Conservation (phyloP, 2,797 vertebrate species). For the Ctenopoma kingsleyae region DNA sequence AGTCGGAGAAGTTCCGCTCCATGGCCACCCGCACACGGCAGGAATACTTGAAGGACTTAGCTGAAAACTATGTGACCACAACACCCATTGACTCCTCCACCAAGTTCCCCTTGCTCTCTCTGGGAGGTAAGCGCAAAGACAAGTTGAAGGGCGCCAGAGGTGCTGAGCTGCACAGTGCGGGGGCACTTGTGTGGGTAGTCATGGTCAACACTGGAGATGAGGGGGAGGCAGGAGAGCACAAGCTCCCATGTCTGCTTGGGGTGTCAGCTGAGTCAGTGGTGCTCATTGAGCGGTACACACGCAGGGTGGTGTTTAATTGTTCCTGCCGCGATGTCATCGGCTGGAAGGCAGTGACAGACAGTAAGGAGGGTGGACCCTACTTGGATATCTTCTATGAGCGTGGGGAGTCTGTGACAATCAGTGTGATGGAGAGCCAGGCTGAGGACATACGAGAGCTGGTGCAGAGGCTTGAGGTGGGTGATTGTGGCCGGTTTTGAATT, state of each 20-base stretch:
- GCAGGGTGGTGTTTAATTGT: conserved; percentile 91
- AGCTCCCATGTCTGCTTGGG: conserved; percentile 86
- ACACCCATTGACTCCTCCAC: conserved; percentile 91
- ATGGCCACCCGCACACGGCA: conserved; percentile 94
- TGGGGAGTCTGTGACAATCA: conserved; percentile 87
- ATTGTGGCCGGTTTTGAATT: not conserved
- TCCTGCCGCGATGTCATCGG: conserved; percentile 93
- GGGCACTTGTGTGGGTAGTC: conserved; percentile 90
- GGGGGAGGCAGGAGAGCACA: conserved; percentile 56
- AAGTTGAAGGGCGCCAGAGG: conserved; percentile 86
- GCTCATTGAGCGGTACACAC: conserved; percentile 85
- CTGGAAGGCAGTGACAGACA: conserved; percentile 87
- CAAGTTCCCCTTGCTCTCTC: conserved; percentile 90
- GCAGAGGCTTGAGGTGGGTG: conserved; percentile 90
- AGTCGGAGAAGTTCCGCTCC: conserved; percentile 92
- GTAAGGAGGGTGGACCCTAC: conserved; percentile 81
- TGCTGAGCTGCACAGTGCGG: conserved; percentile 87
- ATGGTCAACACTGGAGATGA: conserved; percentile 66
- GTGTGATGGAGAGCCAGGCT: conserved; percentile 81
- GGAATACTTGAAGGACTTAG: conserved; percentile 93
- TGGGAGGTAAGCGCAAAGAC: conserved; percentile 90
- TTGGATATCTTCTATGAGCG: conserved; percentile 92
- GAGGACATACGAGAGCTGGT: conserved; percentile 91
- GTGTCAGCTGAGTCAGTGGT: conserved; percentile 91
- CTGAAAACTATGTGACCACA: conserved; percentile 91